These are phyloP conservation scores for Sparidentex hasta DNA, from an alignment of 2,797 vertebrate species.

Conservation along the genomic window DNA sequence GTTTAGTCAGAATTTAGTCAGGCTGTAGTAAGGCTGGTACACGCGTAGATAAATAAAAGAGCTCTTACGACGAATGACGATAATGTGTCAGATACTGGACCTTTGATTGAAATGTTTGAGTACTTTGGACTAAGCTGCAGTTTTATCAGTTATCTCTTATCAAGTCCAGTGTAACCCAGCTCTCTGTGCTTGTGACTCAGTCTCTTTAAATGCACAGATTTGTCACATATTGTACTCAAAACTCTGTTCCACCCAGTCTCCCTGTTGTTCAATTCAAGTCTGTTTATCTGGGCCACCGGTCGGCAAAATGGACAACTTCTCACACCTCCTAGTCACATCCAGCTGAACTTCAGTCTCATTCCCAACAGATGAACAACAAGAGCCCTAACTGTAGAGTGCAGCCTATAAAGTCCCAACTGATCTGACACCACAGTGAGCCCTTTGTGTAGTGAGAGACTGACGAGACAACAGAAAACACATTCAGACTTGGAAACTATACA, in stretches of 20 bases:
- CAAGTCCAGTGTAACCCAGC: background rate
- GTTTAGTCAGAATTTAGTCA: background rate
- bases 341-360: constrained; percentile 32
- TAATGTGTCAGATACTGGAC: background rate
- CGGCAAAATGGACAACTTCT: constrained; percentile 9
- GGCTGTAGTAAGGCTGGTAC: background rate
- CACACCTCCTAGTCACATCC: constrained; percentile 3
- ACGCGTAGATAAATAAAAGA: too few relatives aligned
- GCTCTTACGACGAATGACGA: background rate
- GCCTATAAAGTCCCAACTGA: constrained; percentile 26
- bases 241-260: constrained; percentile 17
- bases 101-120: background rate
- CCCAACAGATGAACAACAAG: constrained; percentile 26
- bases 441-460: constrained; percentile 38
- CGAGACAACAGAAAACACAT: constrained; percentile 23
- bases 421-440: constrained; percentile 29
- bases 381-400: constrained; percentile 26
- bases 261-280: background rate
- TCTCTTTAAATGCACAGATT: background rate
- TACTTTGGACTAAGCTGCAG: background rate
- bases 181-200: background rate
- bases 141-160: background rate
- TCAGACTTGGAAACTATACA: background rate
- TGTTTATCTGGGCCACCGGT: constrained; percentile 23
- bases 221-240: background rate